Base-by-base conservation (phyloP, 2,797 vertebrate species). In the Gallinago nigripennis region DNA sequence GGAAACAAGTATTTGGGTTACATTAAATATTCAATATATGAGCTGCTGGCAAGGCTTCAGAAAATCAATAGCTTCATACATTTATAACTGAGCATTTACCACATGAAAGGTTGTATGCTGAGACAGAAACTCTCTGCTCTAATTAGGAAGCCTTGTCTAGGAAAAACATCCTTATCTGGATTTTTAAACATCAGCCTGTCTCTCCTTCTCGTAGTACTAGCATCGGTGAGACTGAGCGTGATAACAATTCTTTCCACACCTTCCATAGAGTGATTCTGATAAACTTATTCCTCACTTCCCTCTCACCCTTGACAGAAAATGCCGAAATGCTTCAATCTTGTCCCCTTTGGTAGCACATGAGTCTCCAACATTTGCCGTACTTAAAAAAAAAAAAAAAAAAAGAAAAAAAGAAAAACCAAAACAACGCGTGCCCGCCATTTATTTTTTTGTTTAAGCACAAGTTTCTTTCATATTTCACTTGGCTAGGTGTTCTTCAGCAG, bases 1-100 rank as follows among this genome's bases (percentile, higher is more conserved):
- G 92, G 93, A 95, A 96, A 92, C 56, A 57, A 92, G 31, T 86
- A 95, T 97, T 97, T 93, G 92, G 72, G 72, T 93, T 95, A 88
- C 76, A 95, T 95, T 95, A 93, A 97, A 92, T 88, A 96, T 87
- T 92, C 79, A 92, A 66, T 70, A 64, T 79, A 76, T 2, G 19
- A 94, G 91, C 87, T 93, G 72, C 86, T 94, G 85, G 94, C 91
- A 92, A 90, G 43, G 77, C 78, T 63, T 88, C 77, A 88, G 76
- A 86, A 96, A 95, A 96, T 94, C 91, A 96, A 94, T 91, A 93
- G 58, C 66, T 96, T 92, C 53, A 84, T 82, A 45, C 66, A 90
- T 73, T 91, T 88, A 43, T 86, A 92, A 95, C 70, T 60, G 69
- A 88, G 73, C 91, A 54, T 91, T 96, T 94, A 93, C 82, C 79